Evolutionary conservation across 1,140 invertebrate species (phyloP).

Genomic region (Drosophila orosa): DNA sequence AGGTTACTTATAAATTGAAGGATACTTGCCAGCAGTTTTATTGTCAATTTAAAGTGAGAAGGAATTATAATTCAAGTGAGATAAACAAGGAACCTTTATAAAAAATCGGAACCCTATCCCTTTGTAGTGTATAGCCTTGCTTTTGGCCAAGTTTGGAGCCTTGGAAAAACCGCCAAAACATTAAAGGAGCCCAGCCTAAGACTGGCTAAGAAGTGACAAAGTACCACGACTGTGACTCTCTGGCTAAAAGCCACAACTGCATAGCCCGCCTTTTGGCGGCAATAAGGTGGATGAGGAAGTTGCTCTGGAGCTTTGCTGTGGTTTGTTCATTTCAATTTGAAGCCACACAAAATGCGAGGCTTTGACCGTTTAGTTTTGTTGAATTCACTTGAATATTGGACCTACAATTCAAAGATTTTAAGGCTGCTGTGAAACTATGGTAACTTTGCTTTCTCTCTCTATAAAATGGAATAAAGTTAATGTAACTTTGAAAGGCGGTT

Average conservation of each 20-base stretch:
- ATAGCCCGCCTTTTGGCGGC: not conserved
- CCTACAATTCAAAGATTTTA: not conserved
- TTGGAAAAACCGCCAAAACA: constrained; percentile 24
- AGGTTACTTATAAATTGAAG: constrained; percentile 8
- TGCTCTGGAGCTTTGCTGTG: constrained; percentile 37
- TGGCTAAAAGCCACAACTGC: constrained; percentile 36
- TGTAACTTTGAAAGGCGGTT: constrained; percentile 24
- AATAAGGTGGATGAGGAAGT: constrained; percentile 26
- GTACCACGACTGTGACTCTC: constrained; percentile 16
- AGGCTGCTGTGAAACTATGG: not conserved
- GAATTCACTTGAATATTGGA: not conserved
- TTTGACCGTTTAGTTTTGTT: not conserved
- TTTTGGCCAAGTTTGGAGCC: not conserved
- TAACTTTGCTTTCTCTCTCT: not conserved
- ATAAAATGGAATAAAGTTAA: constrained; percentile 30
- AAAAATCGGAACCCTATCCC: not conserved
- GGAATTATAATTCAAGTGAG: not conserved
- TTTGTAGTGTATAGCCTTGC: constrained; percentile 2
- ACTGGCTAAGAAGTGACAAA: constrained; percentile 40
- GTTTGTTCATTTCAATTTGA: constrained; percentile 34
- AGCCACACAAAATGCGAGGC: constrained; percentile 6
- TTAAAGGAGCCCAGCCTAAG: constrained; percentile 24
- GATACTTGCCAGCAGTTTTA: not conserved
- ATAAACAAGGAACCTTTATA: not conserved
- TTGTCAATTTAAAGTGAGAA: constrained; percentile 4